phyloP scores from a whole-genome alignment of 2,797 vertebrate species.

The Sebastes vulpes region DNA sequence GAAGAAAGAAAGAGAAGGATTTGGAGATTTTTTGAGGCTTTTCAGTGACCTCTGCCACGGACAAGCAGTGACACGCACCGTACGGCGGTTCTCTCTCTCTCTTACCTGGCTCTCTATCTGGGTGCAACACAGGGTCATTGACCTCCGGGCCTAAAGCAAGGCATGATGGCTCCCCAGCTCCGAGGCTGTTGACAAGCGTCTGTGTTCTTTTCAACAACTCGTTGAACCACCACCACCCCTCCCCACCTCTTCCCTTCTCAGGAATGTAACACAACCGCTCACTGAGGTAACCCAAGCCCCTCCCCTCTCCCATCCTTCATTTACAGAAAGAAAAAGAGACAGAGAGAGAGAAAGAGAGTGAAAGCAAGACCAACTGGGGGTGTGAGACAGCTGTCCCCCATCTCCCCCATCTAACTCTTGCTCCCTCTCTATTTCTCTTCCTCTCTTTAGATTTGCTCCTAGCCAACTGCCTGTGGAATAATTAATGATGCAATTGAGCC shows the following conservation, averaged over 20 bases:
- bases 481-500: slow-evolving; percentile 91
- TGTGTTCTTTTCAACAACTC: slow-evolving; percentile 98
- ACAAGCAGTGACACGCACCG: slow-evolving; percentile 69
- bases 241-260: slow-evolving; percentile 83
- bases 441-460: slow-evolving; percentile 74
- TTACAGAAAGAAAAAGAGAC: slow-evolving; percentile 78
- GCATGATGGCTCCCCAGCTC: slow-evolving; percentile 92
- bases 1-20: slow-evolving; percentile 62
- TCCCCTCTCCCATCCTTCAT: slow-evolving; percentile 88
- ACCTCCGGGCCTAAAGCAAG: slow-evolving; percentile 91
- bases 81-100: slow-evolving; percentile 42
- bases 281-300: slow-evolving; percentile 88
- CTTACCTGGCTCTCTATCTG: slow-evolving; percentile 58
- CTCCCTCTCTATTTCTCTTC: slow-evolving; percentile 68
- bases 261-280: slow-evolving; percentile 93
- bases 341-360: slow-evolving; percentile 54
- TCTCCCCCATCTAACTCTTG: slow-evolving; percentile 77
- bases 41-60: slow-evolving; percentile 71
- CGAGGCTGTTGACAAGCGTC: slow-evolving; percentile 94
- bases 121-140: slow-evolving; percentile 90
- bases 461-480: slow-evolving; percentile 84
- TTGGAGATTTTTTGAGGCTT: slow-evolving; percentile 75
- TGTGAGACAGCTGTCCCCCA: slow-evolving; percentile 80
- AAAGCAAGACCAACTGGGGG: slow-evolving; percentile 77
- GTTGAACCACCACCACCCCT: slow-evolving; percentile 83